Evolutionary conservation across 1,140 invertebrate genomes (phyloP).

Genomic region (Holotrichia oblita): DNA sequence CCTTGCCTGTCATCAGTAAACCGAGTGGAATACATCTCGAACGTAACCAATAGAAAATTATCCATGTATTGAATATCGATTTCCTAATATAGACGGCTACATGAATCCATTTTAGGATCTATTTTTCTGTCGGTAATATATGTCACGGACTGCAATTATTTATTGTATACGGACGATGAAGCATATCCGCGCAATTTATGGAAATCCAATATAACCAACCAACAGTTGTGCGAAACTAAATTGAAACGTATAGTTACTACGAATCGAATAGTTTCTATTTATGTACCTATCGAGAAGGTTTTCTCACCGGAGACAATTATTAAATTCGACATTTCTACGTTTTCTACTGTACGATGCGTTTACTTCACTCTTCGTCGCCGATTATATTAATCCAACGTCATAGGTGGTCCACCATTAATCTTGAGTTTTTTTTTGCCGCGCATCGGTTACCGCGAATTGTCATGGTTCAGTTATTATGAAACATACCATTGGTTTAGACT

Average conservation of each 20-base stretch:
- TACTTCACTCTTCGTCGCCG: neutral
- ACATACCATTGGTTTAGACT: neutral
- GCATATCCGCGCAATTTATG: neutral
- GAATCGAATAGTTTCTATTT: neutral
- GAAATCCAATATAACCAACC: neutral
- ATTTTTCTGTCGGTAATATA: neutral
- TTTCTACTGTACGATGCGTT: neutral
- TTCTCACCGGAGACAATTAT: neutral
- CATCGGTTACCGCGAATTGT: constrained; percentile 25
- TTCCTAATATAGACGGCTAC: neutral
- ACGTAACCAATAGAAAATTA: constrained; percentile 28
- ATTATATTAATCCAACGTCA: neutral
- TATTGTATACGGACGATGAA: neutral
- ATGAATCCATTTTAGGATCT: constrained; percentile 2
- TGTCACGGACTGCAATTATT: neutral
- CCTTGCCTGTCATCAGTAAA: neutral
- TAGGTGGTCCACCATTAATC: neutral
- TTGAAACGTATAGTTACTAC: neutral
- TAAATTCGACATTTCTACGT: no score
- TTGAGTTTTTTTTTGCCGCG: neutral
- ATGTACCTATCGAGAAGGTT: neutral
- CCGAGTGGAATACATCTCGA: neutral
- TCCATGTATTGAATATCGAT: constrained; percentile 8
- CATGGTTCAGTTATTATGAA: neutral
- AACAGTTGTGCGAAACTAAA: neutral